Evolutionary conservation across 2,888 invertebrate species (phyloP).

Genomic region (Caenorhabditis becei): DNA sequence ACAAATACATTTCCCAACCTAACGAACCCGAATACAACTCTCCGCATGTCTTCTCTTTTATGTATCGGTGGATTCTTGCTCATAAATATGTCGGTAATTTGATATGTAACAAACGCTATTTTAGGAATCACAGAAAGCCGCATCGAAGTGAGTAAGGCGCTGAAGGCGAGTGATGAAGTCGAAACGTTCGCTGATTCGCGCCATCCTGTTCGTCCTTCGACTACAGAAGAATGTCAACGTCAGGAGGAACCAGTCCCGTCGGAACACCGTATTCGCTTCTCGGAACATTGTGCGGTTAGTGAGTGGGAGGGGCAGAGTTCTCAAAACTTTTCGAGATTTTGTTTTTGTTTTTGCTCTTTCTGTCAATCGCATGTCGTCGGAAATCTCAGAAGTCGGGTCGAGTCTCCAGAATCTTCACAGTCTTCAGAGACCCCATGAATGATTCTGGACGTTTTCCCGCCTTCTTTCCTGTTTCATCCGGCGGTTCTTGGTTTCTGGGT

Average conservation of each 20-base stretch:
- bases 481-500: conserved; percentile 3
- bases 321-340: not conserved
- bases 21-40: conserved; percentile 12
- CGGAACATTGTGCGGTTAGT: conserved; percentile 54
- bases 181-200: conserved; percentile 72
- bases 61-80: conserved; percentile 13
- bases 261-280: conserved; percentile 61
- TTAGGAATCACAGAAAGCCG: conserved; percentile 14
- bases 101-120: conserved; percentile 41
- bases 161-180: conserved; percentile 69
- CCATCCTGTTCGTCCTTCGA: conserved; percentile 77
- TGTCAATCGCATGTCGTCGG: conserved; percentile 32
- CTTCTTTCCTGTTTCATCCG: conserved; percentile 6
- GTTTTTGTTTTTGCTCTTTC: conserved; percentile 11
- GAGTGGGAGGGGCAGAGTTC: not conserved
- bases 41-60: not conserved
- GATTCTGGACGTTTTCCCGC: conserved; percentile 49
- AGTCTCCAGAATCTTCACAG: not conserved
- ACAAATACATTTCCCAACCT: conserved; percentile 23
- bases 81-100: conserved; percentile 35
- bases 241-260: conserved; percentile 63
- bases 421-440: conserved; percentile 19
- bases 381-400: not conserved
- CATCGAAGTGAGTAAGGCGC: not conserved
- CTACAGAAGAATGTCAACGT: conserved; percentile 73